Base-by-base conservation (phyloP, 2,888 invertebrate species). In the Synergus umbraculus region DNA sequence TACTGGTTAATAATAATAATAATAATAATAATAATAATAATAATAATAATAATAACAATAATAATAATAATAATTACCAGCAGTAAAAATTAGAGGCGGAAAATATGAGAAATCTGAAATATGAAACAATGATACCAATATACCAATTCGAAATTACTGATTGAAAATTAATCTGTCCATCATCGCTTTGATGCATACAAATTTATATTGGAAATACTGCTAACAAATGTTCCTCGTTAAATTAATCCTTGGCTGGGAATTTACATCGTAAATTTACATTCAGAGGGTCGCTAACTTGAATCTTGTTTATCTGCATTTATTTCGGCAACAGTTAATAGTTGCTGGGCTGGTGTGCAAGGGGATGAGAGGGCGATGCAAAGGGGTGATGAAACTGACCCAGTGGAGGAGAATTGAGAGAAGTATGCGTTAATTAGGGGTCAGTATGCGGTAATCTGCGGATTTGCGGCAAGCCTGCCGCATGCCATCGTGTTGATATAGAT, bases 401-500 rank as follows among this genome's bases (percentile, higher is more conserved):
- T 58, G 58, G 9, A 58, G 58, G 58, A 58, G 58, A 18, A 58
- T 58, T 18, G 18, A 18, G 58, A 58, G 58, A 58, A 58, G 58
- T 58, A 58, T 58, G 58, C 58, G 58, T 58, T 58, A 58, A 58
- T 58, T 58, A 58, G 58, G 18, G 58, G 58, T 58, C 58, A 58
- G 58, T 58, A 3, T 58, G 7, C 58, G 58, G 58, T 58, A 58
- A 58, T 58, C 58, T 9, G 18, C 10, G 58, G 18, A 58, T 58
- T 58, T 58, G 58, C 18, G 58, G 58, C 58, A 58, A 58, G 58
- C 18, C 18, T 58, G 18, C 58, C 18, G 58, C 58, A 58, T 58
- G 18, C 58, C 58, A 58, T 58, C 18, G 18, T 18, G 58, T 58
- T 58, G 18, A 58, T 58, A 18, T 10, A 9, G 58, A 18, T 58